Evolutionary conservation across 2,888 invertebrate genomes (phyloP), one percentile per base, ranked within the genome.

Genomic region (Doris montereyensis): DNA sequence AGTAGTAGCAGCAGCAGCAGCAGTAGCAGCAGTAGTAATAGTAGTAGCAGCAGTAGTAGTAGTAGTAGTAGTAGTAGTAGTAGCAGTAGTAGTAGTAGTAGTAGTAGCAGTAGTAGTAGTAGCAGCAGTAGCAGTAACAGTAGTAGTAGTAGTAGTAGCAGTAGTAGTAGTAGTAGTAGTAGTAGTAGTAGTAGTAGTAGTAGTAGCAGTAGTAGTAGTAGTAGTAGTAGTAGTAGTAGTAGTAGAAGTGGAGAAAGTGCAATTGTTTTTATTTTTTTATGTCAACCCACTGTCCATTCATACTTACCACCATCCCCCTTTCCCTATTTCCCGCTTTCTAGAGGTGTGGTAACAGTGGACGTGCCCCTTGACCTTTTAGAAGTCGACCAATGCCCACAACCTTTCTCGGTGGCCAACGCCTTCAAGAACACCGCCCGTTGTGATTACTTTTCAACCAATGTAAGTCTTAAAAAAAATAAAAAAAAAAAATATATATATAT

Each of bases 341-440:
- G 98, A 92, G 98, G 98, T 80, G 96, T 96, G 76, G 97, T 98
- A 1, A 95, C 96, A 13, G 97, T 98, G 34, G 96, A 97, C n/a
- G 96, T 98, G 95, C 94, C 96, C 85, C 93, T 98, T 87, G 92
- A 95, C 89, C 95, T 96, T 84, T 91, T 98, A 88, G 97, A 98
- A 91, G 95, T 98, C 76, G 97, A 97, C 92, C 98, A 98, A 92
- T 98, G 98, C 88, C 95, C 97, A 1, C 82, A 85, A 71, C 94
- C 95, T 91, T 96, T 95, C 91, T 95, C 95, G 88, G 94, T 95
- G 71, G 34, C 79, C 35, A 98, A 98, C 92, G 97, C 96, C 0
- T 98, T 97, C 92, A 97, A 97, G 92, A 94, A 95, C 83, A 97
- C 97, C 0, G 95, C 98, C 91, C 97, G 97, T 91, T 98, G 98